phyloP scores from a whole-genome alignment of 2,888 invertebrate species.

The Andrena bicolor region DNA sequence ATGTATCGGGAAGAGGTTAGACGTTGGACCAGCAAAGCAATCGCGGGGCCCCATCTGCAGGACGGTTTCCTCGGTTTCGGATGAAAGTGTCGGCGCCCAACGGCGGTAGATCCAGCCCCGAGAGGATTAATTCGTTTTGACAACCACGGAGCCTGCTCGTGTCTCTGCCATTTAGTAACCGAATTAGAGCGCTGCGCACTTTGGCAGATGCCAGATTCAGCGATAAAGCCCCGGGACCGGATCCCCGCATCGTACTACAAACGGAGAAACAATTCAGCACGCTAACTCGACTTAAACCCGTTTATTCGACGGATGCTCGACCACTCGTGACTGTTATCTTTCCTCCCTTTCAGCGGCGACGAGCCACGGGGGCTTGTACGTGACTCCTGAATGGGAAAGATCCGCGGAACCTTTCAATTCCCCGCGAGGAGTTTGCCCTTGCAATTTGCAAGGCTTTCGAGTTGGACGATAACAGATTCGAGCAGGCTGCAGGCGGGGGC shows the following conservation, averaged over 20 bases:
- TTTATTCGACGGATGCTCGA: not conserved
- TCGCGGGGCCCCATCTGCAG: slow-evolving; percentile 62
- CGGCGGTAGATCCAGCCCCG: slow-evolving; percentile 44
- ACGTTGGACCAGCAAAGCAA: slow-evolving; percentile 39
- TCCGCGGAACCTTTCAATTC: slow-evolving; percentile 28
- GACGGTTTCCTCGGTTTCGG: slow-evolving; percentile 37
- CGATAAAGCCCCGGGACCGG: slow-evolving; percentile 66
- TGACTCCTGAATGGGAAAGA: slow-evolving; percentile 5
- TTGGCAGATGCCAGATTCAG: slow-evolving; percentile 77
- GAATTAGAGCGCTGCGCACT: slow-evolving; percentile 67
- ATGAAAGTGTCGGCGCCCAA: slow-evolving; percentile 60
- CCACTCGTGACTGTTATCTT: not conserved
- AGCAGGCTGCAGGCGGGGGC: not conserved
- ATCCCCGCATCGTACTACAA: not conserved
- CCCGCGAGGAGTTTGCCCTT: not conserved
- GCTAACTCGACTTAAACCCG: slow-evolving; percentile 15
- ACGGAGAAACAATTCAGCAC: slow-evolving; percentile 3
- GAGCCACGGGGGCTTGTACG: not conserved
- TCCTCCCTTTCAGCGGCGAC: too few relatives aligned
- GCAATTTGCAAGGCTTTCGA: slow-evolving; percentile 8
- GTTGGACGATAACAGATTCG: not conserved
- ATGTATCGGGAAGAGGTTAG: slow-evolving; percentile 50
- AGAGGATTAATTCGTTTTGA: slow-evolving; percentile 77
- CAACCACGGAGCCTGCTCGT: slow-evolving; percentile 47
- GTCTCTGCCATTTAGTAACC: slow-evolving; percentile 65